phyloP scores from a whole-genome alignment of 2,113 vertebrate genomes.

The Lepus europaeus region DNA sequence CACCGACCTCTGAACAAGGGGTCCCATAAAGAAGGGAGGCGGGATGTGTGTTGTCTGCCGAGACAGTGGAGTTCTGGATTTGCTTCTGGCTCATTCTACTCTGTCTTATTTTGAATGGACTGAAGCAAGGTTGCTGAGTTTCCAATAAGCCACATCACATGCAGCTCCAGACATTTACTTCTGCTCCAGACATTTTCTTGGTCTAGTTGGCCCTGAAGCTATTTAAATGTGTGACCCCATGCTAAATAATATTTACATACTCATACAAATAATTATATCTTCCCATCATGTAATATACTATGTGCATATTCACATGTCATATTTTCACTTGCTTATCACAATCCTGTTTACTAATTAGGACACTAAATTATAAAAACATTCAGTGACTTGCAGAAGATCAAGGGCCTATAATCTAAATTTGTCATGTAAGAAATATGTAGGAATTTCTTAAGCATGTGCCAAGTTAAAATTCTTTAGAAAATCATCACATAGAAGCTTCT shows the following conservation, averaged over 20 bases:
- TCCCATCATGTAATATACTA: not conserved
- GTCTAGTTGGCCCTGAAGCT: not conserved
- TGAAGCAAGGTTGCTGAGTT: not conserved
- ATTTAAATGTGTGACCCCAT: not conserved
- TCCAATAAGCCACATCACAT: not conserved
- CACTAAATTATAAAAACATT: not conserved
- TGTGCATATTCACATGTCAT: not conserved
- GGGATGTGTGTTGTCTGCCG: not conserved
- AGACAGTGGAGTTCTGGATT: not conserved
- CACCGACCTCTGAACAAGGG: not conserved
- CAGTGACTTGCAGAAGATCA: not conserved
- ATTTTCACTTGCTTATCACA: not conserved
- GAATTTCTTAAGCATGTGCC: constrained; percentile 42
- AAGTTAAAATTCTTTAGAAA: constrained; percentile 52
- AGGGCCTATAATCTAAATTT: constrained; percentile 15
- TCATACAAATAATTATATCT: constrained; percentile 10
- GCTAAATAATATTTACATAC: not conserved
- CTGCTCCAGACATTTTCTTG: not conserved
- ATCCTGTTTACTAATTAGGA: constrained; percentile 15
- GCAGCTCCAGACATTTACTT: not conserved
- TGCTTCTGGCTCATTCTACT: not conserved
- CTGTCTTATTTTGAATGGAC: not conserved
- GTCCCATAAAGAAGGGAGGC: not conserved
- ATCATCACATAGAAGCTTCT: not conserved
- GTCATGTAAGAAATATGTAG: constrained; percentile 39